Conservation (phyloP, 2,888 invertebrate species). For the Apodemia mormo region DNA sequence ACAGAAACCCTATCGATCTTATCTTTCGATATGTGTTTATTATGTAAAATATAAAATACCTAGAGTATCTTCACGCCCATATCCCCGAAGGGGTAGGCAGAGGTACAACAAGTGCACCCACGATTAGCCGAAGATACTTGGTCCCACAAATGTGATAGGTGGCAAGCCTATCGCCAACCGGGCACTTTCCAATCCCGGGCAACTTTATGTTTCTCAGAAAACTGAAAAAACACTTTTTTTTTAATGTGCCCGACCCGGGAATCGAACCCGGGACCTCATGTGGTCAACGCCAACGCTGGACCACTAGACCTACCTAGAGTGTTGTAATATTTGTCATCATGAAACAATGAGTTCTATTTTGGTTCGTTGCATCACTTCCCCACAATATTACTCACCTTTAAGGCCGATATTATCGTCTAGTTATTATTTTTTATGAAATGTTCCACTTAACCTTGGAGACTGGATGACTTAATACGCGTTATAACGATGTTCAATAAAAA, state of each 20-base stretch:
- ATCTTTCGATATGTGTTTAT: not conserved
- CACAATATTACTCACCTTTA: slow-evolving; percentile 2
- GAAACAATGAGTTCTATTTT: slow-evolving; percentile 6
- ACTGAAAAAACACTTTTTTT: too few relatives aligned
- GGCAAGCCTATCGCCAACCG: too few relatives aligned
- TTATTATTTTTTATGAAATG: not conserved
- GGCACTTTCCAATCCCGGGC: too few relatives aligned
- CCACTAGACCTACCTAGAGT: not conserved
- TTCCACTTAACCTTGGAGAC: not conserved
- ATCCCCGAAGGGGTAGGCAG: too few relatives aligned
- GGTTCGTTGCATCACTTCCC: not conserved
- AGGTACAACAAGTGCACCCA: too few relatives aligned
- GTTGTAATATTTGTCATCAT: not conserved
- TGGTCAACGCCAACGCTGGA: too few relatives aligned
- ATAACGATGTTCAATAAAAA: not conserved
- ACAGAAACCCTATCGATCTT: not conserved
- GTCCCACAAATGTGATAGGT: too few relatives aligned
- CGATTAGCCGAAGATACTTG: too few relatives aligned
- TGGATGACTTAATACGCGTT: not conserved
- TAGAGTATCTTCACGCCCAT: too few relatives aligned
- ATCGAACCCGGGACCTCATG: too few relatives aligned
- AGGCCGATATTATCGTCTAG: not conserved
- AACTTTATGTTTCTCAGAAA: too few relatives aligned
- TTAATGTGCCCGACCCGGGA: too few relatives aligned
- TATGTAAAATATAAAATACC: not conserved